phyloP scores from a whole-genome alignment of 2,797 vertebrate species.

The Hypotaenidia okinawae region DNA sequence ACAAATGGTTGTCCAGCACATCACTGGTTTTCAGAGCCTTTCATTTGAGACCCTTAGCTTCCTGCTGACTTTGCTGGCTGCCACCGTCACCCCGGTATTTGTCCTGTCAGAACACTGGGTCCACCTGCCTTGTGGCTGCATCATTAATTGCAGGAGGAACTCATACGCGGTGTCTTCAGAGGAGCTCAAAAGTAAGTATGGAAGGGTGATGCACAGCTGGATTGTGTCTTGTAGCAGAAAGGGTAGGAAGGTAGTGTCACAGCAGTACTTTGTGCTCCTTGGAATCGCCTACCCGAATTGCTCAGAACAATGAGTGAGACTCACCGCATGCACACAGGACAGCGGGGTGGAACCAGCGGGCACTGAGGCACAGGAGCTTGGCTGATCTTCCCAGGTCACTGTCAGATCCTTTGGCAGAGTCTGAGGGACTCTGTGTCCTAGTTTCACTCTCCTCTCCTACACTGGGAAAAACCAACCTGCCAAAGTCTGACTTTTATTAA shows the following conservation, averaged over 20 bases:
- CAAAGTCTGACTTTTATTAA: not conserved
- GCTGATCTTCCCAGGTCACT: not conserved
- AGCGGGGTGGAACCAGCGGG: not conserved
- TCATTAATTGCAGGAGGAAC: conserved; percentile 89
- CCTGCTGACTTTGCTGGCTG: conserved; percentile 90
- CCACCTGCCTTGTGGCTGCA: conserved; percentile 96
- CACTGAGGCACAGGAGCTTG: not conserved
- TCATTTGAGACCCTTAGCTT: conserved; percentile 90
- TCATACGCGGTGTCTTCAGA: conserved; percentile 58
- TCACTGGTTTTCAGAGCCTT: conserved; percentile 81
- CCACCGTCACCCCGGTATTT: conserved; percentile 90
- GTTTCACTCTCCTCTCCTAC: not conserved
- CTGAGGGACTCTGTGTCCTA: not conserved
- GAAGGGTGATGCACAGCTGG: not conserved
- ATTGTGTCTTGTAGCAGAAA: not conserved
- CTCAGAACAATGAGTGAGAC: not conserved
- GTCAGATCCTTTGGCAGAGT: not conserved
- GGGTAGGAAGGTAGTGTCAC: not conserved
- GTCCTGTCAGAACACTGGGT: conserved; percentile 92
- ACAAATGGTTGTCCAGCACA: conserved; percentile 86
- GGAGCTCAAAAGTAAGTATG: conserved; percentile 79
- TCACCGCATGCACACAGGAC: not conserved
- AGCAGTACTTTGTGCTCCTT: not conserved
- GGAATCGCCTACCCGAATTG: not conserved
- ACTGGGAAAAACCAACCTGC: not conserved